Evolutionary conservation across 2,888 invertebrate genomes (phyloP).

Genomic region (Tenthredo amoena): DNA sequence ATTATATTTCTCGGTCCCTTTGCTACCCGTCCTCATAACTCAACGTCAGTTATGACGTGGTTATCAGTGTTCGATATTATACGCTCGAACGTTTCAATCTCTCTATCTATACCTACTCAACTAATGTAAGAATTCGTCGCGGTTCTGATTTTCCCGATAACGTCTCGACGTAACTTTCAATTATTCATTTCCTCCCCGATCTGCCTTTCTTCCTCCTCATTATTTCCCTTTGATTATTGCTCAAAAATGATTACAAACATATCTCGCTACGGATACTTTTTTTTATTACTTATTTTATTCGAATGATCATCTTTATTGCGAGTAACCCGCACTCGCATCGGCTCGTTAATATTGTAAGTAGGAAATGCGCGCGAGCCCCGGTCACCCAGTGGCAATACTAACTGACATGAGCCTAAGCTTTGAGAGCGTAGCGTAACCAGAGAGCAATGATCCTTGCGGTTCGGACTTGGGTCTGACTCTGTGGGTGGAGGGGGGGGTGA

Average conservation of each 20-base stretch:
- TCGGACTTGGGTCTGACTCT: constrained; percentile 54
- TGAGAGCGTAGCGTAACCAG: not conserved
- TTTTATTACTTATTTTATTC: not conserved
- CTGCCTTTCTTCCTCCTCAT: too few relatives aligned
- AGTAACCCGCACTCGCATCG: not conserved
- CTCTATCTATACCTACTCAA: not conserved
- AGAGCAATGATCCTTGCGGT: constrained; percentile 50
- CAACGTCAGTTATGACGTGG: constrained; percentile 29
- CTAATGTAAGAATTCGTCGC: not conserved
- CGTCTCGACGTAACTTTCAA: not conserved
- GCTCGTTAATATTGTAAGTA: constrained; percentile 23
- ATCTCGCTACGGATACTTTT: not conserved
- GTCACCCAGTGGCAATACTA: constrained; percentile 32
- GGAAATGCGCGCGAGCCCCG: constrained; percentile 9
- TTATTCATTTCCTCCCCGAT: not conserved
- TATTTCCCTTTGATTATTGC: not conserved
- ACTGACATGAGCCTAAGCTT: not conserved
- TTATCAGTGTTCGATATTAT: constrained; percentile 19
- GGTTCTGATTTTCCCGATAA: not conserved
- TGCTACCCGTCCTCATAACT: constrained; percentile 22
- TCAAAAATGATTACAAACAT: not conserved
- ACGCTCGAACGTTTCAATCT: constrained; percentile 33
- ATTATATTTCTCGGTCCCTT: constrained; percentile 41
- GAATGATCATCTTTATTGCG: not conserved
- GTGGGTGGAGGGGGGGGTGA: not conserved